Percentiles rank a stretch among this genome's conserved stretches.
Evolutionary conservation across 2,888 invertebrate genomes (phyloP).

Genomic region (Agrotis exclamationis): DNA sequence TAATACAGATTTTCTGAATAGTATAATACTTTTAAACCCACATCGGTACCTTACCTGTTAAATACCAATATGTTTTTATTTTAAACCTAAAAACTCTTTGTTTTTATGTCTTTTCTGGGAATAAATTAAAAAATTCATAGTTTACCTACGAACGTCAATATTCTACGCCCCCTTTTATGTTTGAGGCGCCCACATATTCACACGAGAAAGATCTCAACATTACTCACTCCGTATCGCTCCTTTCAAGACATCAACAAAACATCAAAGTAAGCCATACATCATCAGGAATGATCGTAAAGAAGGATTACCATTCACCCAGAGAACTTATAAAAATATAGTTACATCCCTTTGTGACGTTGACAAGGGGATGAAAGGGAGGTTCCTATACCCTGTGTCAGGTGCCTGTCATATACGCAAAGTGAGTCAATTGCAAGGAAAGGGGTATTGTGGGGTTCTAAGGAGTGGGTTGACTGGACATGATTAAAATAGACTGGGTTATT

Average conservation of each 20-base stretch:
- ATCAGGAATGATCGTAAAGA: constrained; percentile 31
- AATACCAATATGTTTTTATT: too few relatives aligned
- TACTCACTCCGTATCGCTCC: constrained; percentile 4
- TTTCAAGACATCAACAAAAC: constrained; percentile 18
- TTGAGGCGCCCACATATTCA: neutral
- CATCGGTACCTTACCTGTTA: too few relatives aligned
- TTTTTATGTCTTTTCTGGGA: too few relatives aligned
- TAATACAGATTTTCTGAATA: too few relatives aligned
- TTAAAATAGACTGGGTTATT: constrained; percentile 3
- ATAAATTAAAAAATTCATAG: too few relatives aligned
- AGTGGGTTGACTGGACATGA: neutral
- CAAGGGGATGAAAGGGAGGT: constrained; percentile 31
- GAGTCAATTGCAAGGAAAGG: constrained; percentile 28
- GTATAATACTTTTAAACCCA: too few relatives aligned
- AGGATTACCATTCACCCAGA: constrained; percentile 22
- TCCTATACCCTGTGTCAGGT: constrained; percentile 24
- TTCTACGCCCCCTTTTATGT: neutral
- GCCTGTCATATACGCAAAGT: constrained; percentile 40
- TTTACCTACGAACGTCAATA: neutral
- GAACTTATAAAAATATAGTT: constrained; percentile 41
- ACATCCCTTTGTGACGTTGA: constrained; percentile 44
- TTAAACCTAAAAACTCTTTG: too few relatives aligned
- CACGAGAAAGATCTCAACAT: neutral
- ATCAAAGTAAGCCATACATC: constrained; percentile 31
- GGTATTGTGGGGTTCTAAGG: neutral